Evolutionary conservation across 2,888 invertebrate species (phyloP).

Genomic region (Dolomedes plantarius): DNA sequence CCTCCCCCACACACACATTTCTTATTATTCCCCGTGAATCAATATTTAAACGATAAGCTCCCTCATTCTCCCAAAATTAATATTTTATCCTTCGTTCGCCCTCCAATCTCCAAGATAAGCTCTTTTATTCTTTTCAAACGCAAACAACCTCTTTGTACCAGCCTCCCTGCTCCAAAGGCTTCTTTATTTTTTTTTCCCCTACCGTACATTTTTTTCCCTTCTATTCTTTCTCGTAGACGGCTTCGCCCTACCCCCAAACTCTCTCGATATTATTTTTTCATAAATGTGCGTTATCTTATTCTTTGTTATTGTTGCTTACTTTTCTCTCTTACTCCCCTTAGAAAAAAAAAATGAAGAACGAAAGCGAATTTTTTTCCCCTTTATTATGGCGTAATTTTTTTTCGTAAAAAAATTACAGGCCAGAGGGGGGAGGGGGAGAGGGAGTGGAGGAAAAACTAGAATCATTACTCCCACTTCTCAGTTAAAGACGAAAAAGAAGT

Average conservation of each 20-base stretch:
- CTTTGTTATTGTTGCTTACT: conserved; percentile 68
- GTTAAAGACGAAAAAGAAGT: conserved; percentile 30
- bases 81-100: conserved; percentile 71
- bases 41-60: conserved; percentile 72
- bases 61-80: conserved; percentile 71
- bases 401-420: conserved; percentile 17
- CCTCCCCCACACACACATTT: neutral
- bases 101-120: conserved; percentile 70
- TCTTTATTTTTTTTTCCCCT: conserved; percentile 12
- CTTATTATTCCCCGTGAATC: conserved; percentile 39
- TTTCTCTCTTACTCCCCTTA: conserved; percentile 22
- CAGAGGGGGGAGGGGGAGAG: conserved; percentile 21
- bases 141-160: conserved; percentile 69
- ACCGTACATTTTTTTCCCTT: conserved; percentile 18
- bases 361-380: conserved; percentile 37
- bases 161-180: conserved; percentile 42
- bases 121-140: conserved; percentile 68
- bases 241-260: conserved; percentile 20
- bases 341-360: conserved; percentile 35
- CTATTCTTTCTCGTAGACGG: conserved; percentile 17
- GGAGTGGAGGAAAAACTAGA: conserved; percentile 26
- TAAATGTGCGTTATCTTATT: conserved; percentile 67
- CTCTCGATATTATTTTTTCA: conserved; percentile 69
- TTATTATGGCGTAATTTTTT: conserved; percentile 23
- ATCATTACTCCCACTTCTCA: conserved; percentile 61